Evolutionary conservation across 2,888 invertebrate species (phyloP), one percentile per base, ranked within the genome.

Genomic region (Omphaloscelis lunosa): DNA sequence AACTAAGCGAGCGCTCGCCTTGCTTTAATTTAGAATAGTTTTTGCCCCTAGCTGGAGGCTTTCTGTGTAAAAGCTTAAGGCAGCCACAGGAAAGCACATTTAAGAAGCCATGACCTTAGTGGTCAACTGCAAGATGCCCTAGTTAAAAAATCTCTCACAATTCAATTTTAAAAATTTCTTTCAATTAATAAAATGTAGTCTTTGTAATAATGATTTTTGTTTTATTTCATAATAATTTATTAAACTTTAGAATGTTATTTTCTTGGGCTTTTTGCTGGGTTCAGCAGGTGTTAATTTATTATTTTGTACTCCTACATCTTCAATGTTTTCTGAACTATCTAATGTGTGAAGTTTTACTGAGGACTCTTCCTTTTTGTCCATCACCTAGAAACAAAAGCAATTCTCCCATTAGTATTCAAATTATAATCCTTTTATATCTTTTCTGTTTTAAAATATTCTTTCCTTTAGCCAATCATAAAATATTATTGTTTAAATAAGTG

Each of bases 261-360:
- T 96, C 90, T 96, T 96, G 56, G 96, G 96, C 86, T 95, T 95
- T 83, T 94, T 96, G 51, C 77, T 77, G 39, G 84, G 70, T 61
- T 90, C 91, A 23, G 70, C 34, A 4, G 89, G 85, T 67, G 80
- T 59, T 2, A 77, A 48, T 41, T 84, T 81, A 75, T 89, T 90
- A 20, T 75, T 82, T 75, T 93, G 90, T 34, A 91, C 89, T 27
- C 89, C 93, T 63, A 97, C 94, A 67, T 93, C 97, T 93, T 97
- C 97, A 78, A 97, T 89, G 76, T 95, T 93, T 53, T 95, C 94
- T 51, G 90, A 84, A 72, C 90, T 90, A 66, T 95, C 93, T 71
- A 97, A 86, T 58, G 96, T 96, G 39, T 94, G 94, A 29, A 97
- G 89, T 85, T 97, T 97, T 56, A 97, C 93, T 75, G 94, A 92